Conservation (phyloP, 2,113 vertebrate genomes). For the Atlantisia rogersi region DNA sequence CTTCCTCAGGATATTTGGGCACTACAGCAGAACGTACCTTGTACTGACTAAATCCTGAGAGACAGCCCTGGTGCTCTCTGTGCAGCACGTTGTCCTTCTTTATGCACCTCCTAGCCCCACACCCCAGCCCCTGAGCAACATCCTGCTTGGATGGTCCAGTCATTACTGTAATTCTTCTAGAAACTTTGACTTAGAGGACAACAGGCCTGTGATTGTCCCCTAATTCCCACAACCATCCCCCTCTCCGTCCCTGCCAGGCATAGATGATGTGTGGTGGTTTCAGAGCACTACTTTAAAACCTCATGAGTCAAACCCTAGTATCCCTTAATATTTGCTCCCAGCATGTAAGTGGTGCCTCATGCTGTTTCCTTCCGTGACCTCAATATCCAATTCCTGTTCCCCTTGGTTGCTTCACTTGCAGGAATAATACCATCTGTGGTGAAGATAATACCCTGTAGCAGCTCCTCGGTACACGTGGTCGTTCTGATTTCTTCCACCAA, state of each 20-base stretch:
- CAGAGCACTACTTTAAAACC: conserved; percentile 32
- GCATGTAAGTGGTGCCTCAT: conserved; percentile 34
- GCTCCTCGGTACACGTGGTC: not conserved
- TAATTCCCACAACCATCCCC: not conserved
- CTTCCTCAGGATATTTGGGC: not conserved
- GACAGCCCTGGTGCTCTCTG: not conserved
- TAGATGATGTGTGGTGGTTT: conserved; percentile 13
- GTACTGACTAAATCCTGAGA: not conserved
- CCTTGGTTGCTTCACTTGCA: conserved; percentile 24
- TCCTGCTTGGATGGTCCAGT: not conserved
- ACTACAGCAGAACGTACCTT: not conserved
- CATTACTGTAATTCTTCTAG: not conserved
- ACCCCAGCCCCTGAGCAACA: accelerated
- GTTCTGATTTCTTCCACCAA: not conserved
- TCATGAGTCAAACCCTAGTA: conserved; percentile 23
- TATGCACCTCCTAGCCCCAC: not conserved
- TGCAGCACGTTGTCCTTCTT: not conserved
- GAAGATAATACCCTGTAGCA: conserved; percentile 41
- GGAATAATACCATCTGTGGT: conserved; percentile 32
- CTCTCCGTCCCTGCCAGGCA: not conserved
- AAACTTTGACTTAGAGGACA: not conserved
- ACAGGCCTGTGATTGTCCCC: not conserved
- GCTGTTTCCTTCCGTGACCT: conserved; percentile 53
- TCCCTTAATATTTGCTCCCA: conserved; percentile 60
- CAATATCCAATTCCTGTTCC: conserved; percentile 51